Evolutionary conservation across 2,888 invertebrate species (phyloP).

Genomic region (Hydriomena furcata): DNA sequence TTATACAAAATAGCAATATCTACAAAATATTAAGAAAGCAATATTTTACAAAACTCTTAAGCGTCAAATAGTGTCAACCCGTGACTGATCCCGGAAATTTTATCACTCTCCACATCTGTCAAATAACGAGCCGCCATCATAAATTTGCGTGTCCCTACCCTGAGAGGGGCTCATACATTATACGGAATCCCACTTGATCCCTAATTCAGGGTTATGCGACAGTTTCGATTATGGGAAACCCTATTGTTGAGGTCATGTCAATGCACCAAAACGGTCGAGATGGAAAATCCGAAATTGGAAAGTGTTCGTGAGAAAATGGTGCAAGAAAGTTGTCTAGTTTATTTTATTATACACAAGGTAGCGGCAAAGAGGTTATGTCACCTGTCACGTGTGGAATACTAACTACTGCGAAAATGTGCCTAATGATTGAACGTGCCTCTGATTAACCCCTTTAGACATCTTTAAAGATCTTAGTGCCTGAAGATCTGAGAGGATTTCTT

Average conservation of each 20-base stretch:
- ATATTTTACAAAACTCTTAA: conserved; percentile 18
- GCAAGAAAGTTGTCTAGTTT: no score
- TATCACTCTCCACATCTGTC: conserved; percentile 36
- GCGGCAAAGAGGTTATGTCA: no score
- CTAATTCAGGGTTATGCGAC: conserved; percentile 47
- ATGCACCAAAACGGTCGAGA: neutral
- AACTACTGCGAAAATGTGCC: no score
- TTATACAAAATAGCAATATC: no score
- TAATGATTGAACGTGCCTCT: no score
- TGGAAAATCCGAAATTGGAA: neutral
- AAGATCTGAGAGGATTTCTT: no score
- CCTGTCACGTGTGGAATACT: no score
- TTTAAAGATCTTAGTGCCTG: no score
- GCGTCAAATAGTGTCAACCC: conserved; percentile 5
- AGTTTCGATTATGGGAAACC: conserved; percentile 48
- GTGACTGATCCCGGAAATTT: conserved; percentile 32
- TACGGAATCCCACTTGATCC: conserved; percentile 54
- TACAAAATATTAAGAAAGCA: neutral
- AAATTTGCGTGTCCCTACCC: conserved; percentile 32
- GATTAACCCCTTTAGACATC: no score
- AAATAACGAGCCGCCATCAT: conserved; percentile 36
- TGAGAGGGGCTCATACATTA: conserved; percentile 48
- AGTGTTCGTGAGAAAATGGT: no score
- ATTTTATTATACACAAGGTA: no score
- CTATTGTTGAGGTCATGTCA: conserved; percentile 34